Conservation (phyloP, 2,113 vertebrate genomes). For the Heloderma charlesbogerti region DNA sequence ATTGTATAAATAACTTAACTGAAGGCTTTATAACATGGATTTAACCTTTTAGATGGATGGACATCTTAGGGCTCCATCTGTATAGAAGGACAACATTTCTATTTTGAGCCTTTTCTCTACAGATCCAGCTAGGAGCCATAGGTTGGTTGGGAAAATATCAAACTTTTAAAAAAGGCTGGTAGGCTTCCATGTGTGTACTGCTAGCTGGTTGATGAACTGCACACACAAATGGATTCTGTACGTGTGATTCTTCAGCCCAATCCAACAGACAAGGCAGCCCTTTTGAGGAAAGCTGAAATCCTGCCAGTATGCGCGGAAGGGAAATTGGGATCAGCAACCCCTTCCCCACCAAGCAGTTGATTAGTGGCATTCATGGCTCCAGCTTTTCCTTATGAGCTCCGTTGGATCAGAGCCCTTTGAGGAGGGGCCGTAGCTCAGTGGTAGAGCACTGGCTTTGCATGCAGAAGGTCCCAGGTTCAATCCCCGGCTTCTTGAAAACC, state of each 20-base stretch:
- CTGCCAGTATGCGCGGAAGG: not conserved
- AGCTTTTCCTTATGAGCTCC: not conserved
- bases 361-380: not conserved
- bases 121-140: not conserved
- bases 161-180: not conserved
- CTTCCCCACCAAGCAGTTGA: not conserved
- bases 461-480: not conserved
- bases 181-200: not conserved
- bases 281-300: not conserved
- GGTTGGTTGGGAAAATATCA: not conserved
- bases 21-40: not conserved
- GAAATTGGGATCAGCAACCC: not conserved
- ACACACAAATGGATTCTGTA: not conserved
- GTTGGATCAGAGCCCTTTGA: not conserved
- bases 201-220: not conserved
- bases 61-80: not conserved
- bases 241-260: not conserved
- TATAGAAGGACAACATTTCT: not conserved
- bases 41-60: slow-evolving; percentile 30
- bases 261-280: not conserved
- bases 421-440: not conserved
- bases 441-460: not conserved
- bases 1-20: slow-evolving; percentile 29
- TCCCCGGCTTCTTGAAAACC: not conserved
- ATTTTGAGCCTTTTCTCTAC: not conserved